phyloP scores from a whole-genome alignment of 2,888 invertebrate species.

The Frankliniella intonsa region DNA sequence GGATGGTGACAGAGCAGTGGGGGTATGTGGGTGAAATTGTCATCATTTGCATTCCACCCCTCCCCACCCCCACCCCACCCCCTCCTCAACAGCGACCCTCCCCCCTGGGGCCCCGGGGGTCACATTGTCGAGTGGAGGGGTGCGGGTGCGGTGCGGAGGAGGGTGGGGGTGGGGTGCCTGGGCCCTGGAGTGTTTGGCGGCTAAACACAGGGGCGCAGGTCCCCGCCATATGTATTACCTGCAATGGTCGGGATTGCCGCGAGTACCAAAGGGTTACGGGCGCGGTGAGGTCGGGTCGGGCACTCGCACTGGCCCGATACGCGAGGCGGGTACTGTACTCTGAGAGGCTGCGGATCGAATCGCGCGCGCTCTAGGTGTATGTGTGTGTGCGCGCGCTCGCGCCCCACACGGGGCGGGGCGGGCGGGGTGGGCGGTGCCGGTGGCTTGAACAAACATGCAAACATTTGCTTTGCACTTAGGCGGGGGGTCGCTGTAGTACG shows the following conservation, averaged over 20 bases:
- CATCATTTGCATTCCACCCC: background rate
- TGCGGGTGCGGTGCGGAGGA: background rate
- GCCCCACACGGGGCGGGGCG: background rate
- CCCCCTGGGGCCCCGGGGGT: background rate
- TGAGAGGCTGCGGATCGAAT: background rate
- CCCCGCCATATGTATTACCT: too few species aligned
- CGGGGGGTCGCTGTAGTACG: conserved; percentile 10
- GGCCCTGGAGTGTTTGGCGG: background rate
- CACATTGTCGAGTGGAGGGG: background rate
- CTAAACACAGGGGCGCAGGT: background rate
- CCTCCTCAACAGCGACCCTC: background rate
- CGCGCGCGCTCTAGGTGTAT: background rate
- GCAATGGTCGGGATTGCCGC: too few species aligned
- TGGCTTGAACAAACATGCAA: conserved; percentile 19
- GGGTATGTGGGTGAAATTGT: conserved; percentile 3
- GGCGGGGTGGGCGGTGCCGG: background rate
- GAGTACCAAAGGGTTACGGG: too few species aligned
- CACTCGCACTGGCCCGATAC: too few species aligned
- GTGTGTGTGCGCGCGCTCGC: background rate
- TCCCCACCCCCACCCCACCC: background rate
- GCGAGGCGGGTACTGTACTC: background rate
- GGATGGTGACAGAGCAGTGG: background rate
- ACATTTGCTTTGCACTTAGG: conserved; percentile 26
- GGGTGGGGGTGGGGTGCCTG: background rate
- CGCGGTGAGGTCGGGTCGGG: background rate